Base-by-base conservation (phyloP, 2,797 vertebrate genomes). In the Pipistrellus kuhlii region DNA sequence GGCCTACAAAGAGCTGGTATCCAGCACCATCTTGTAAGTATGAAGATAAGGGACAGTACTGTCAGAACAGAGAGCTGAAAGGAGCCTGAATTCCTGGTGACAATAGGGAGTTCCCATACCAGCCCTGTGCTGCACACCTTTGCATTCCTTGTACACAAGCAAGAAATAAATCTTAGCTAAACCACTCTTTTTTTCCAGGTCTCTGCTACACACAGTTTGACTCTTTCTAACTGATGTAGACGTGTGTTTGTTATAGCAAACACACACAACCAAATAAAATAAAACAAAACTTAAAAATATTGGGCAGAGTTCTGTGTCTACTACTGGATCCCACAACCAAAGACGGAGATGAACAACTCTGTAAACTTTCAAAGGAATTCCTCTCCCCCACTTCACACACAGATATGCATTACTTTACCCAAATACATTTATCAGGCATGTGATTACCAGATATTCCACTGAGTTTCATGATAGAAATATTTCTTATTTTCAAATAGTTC, bases 401-500 rank as follows among this genome's bases (percentile, higher is more conserved):
- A 13, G 27, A 32, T 68, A 68, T 23, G 5, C 12, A 27, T 78
- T 51, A 82, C 15, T 53, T 77, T 83, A 23, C 55, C 48, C 69
- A 94, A 66, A 55, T 57, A 32, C 64, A 66, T 95, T 90, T 85
- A 91, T 90, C 27, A 83, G 57, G 27, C 18, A 8, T 88, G 51
- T 55, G 62, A 78, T 90, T 95, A 32, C 44, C 66, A 69, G 66
- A 25, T 76, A 53, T 76, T 78, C 32, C 41, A 92, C 35, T 66
- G 73, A 90, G 30, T 77, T 95, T 93, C 72, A 59, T 73, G 59
- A 68, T 25, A 92, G 88, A 95, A 85, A 84, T 94, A 81, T 81
- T 69, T 82, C 77, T 94, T 95, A n/a, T 90, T 96, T 94, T 87
- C 30, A 78, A 89, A 72, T 64, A 55, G 51, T 88, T 94, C 32